Percentiles rank a stretch among this genome's conserved stretches.
phyloP scores from a whole-genome alignment of 2,888 invertebrate genomes.

The Harpalus rubripes region DNA sequence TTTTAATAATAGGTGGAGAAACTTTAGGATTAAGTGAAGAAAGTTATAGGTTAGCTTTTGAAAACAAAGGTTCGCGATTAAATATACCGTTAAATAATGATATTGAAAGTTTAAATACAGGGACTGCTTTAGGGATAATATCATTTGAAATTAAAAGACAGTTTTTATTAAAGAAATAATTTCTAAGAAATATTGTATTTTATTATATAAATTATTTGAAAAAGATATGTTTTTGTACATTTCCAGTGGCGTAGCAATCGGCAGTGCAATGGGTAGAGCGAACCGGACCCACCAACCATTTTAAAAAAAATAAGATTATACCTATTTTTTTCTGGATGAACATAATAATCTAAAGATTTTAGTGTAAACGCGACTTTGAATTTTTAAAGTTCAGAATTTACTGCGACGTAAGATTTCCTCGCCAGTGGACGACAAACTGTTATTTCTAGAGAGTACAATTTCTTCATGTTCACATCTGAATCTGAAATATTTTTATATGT shows the following conservation, averaged over 20 bases:
- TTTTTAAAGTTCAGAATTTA: too few species aligned
- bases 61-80: conserved; percentile 82
- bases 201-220: conserved; percentile 14
- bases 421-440: too few species aligned
- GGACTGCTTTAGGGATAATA: conserved; percentile 90
- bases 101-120: conserved; percentile 92
- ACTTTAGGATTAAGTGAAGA: conserved; percentile 90
- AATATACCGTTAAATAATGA: conserved; percentile 88
- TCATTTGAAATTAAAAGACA: conserved; percentile 91
- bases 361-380: too few species aligned
- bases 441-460: too few species aligned
- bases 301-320: too few species aligned
- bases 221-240: conserved; percentile 4
- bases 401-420: too few species aligned
- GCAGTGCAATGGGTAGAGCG: too few species aligned
- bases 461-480: too few species aligned
- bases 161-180: conserved; percentile 72
- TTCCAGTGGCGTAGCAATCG: background rate
- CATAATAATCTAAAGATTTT: too few species aligned
- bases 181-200: conserved; percentile 13
- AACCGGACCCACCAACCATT: too few species aligned
- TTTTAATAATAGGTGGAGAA: conserved; percentile 92
- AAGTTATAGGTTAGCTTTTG: conserved; percentile 83
- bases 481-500: too few species aligned
- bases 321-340: too few species aligned